Percentiles rank a stretch among this genome's conserved stretches.
These are phyloP conservation scores for Bombus soroeensis DNA, from an alignment of 1,140 invertebrate species.

Conservation along the genomic window DNA sequence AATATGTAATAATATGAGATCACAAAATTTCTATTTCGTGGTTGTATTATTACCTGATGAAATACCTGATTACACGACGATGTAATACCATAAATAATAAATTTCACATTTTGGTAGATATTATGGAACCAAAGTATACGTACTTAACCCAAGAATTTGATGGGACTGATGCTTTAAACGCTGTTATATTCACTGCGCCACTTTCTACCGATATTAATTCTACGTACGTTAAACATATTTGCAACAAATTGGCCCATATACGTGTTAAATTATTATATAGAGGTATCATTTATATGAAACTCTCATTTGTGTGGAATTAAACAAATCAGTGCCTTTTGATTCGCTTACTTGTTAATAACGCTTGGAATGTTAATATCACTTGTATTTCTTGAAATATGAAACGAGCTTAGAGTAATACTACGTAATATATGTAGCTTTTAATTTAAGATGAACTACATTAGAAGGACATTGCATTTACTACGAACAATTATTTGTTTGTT, in stretches of 20 bases:
- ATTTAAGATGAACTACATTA: too few relatives aligned
- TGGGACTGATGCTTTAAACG: too few relatives aligned
- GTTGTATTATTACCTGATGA: neutral
- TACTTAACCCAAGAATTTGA: neutral
- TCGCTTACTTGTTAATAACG: too few relatives aligned
- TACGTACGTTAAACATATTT: neutral
- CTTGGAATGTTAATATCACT: too few relatives aligned
- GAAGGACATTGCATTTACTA: too few relatives aligned
- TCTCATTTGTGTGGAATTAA: neutral
- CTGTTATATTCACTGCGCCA: neutral
- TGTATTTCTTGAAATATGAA: too few relatives aligned
- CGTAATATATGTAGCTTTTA: too few relatives aligned
- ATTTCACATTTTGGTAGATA: neutral
- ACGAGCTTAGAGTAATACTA: too few relatives aligned
- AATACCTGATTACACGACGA: neutral
- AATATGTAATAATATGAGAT: neutral
- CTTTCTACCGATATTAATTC: neutral
- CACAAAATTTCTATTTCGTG: neutral
- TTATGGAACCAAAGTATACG: neutral
- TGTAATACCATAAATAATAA: neutral
- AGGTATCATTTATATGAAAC: neutral
- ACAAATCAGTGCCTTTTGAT: neutral
- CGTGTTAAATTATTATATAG: neutral
- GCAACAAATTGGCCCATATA: neutral
- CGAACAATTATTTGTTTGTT: too few relatives aligned